These are phyloP conservation scores for Drepana arcuata DNA, from an alignment of 1,140 invertebrate genomes.

Conservation along the genomic window DNA sequence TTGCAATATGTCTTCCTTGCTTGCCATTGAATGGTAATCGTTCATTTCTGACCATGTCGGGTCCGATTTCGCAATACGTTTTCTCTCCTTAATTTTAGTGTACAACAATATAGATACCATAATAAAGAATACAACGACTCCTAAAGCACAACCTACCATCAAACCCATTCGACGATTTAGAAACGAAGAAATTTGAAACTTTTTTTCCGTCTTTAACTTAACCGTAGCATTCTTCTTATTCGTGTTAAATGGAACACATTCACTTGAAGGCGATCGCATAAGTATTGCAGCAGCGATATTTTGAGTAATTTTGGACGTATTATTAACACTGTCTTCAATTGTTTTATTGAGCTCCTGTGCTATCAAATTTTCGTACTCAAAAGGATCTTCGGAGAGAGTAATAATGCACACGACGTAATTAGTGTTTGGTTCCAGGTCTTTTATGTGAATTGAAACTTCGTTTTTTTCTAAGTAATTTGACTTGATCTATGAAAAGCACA, in stretches of 20 bases:
- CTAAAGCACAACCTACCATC: conserved; percentile 59
- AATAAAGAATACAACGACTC: conserved; percentile 59
- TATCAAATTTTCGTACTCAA: conserved; percentile 26
- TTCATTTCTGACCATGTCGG: conserved; percentile 64
- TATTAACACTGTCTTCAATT: conserved; percentile 25
- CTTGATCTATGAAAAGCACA: conserved; percentile 46
- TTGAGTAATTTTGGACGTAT: conserved; percentile 36
- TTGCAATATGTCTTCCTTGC: conserved; percentile 62
- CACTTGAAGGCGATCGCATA: conserved; percentile 46
- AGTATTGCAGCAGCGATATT: conserved; percentile 41
- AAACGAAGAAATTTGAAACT: conserved; percentile 42
- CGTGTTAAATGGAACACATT: conserved; percentile 56
- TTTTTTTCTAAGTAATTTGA: conserved; percentile 45
- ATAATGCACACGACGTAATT: conserved; percentile 56
- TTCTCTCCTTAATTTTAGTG: conserved; percentile 63
- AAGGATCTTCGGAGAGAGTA: conserved; percentile 39
- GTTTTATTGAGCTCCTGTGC: conserved; percentile 28
- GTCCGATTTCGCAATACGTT: conserved; percentile 61
- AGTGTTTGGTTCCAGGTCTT: conserved; percentile 34
- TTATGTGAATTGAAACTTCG: conserved; percentile 44
- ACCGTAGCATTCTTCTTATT: conserved; percentile 30
- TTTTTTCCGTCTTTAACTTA: conserved; percentile 41
- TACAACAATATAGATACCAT: conserved; percentile 62
- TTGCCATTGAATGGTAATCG: conserved; percentile 61
- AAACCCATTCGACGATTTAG: conserved; percentile 56